Base-by-base conservation (phyloP, 2,113 vertebrate genomes). In the Lanius collurio region DNA sequence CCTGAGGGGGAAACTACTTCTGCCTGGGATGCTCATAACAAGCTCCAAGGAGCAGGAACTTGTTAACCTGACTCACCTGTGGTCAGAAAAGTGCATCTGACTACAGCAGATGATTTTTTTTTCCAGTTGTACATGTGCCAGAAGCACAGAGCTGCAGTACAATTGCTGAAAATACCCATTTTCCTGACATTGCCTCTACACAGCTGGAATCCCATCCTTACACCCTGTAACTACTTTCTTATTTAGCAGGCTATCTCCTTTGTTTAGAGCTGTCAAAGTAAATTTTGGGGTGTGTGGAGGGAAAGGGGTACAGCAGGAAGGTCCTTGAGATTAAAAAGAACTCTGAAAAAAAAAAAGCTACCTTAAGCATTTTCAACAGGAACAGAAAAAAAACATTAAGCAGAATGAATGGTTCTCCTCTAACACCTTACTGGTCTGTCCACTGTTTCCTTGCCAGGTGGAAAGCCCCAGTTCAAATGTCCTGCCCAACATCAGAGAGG, bases 301-400 rank as follows among this genome's bases (percentile, higher is more conserved):
- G 60, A 74, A 83, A 53, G 12, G 24, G 24, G 39, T 85, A 73
- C 10, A 85, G 31, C 75, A 73, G 30, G 16, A 52, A 86, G 49
- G 56, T 70, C 87, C 33, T 60, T 63, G 39, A 71, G 22, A 75
- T 60, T 35, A 50, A 75, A 63, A 89, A 75, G 28, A 78, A 65
- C 21, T 37, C 31, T 8, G 24, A 35, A 82, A 71, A 37, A 71
- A 37, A 37, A 42, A 75, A 39, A 67, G 27, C 26, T 59, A n/a
- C 18, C 83, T 88, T 44, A 92, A 87, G 22, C 31, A 78, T 87
- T 94, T 89, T 96, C 80, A 95, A 94, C 42, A 81, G 42, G 28
- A 83, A 49, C 24, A 92, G 46, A 5, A 62, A 41, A 83, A 70
- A 37, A 18, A 13, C 42, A 74, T 59, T 50, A 87, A 60, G 52